phyloP scores from a whole-genome alignment of 2,888 invertebrate genomes.

The Parasteatoda lunata region DNA sequence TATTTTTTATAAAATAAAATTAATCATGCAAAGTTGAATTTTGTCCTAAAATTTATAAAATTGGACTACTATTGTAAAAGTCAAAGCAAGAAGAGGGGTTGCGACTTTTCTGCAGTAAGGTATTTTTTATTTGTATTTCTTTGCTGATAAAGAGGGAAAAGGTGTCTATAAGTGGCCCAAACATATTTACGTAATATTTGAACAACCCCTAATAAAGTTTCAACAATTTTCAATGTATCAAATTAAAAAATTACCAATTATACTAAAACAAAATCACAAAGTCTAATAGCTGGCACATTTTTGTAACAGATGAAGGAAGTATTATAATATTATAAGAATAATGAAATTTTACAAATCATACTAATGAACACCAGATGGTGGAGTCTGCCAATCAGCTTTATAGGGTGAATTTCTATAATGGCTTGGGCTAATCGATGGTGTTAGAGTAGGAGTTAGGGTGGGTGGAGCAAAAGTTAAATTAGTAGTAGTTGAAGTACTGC shows the following conservation, averaged over 20 bases:
- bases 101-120: too few relatives aligned
- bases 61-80: too few relatives aligned
- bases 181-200: too few relatives aligned
- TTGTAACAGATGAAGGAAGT: neutral
- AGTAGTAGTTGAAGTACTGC: slow-evolving; percentile 51
- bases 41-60: too few relatives aligned
- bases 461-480: slow-evolving; percentile 63
- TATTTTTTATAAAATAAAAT: too few relatives aligned
- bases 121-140: too few relatives aligned
- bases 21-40: too few relatives aligned
- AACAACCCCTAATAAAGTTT: neutral
- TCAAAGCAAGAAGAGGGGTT: too few relatives aligned
- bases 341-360: neutral
- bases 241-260: neutral
- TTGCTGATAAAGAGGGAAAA: too few relatives aligned
- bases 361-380: slow-evolving; percentile 67
- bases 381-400: slow-evolving; percentile 65
- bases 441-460: slow-evolving; percentile 25
- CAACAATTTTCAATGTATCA: neutral
- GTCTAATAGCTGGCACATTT: slow-evolving; percentile 32
- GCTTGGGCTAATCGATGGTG: slow-evolving; percentile 59
- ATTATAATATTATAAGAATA: neutral
- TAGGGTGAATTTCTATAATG: slow-evolving; percentile 65
- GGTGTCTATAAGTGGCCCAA: too few relatives aligned
- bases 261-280: neutral